Evolutionary conservation across 2,113 vertebrate species (phyloP).

Genomic region (Nesoenas mayeri): DNA sequence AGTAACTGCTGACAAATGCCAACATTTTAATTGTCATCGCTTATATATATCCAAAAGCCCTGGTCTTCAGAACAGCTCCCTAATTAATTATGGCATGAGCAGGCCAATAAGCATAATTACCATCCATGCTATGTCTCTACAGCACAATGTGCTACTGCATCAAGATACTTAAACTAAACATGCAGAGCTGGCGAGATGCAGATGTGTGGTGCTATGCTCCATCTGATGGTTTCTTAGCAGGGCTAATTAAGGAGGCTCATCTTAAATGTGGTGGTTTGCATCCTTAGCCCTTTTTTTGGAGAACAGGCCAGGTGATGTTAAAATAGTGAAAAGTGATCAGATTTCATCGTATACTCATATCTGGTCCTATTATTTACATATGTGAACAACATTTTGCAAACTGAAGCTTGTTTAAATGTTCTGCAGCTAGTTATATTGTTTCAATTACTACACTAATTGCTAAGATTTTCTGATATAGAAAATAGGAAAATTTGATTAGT

Average conservation of each 20-base stretch:
- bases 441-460: not conserved
- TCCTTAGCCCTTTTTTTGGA: not conserved
- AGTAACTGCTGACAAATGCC: constrained; percentile 2
- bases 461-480: not conserved
- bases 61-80: not conserved
- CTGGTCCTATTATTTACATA: not conserved
- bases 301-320: not conserved
- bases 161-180: not conserved
- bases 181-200: not conserved
- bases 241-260: not conserved
- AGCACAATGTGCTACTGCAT: not conserved
- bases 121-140: not conserved
- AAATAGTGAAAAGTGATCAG: not conserved
- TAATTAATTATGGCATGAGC: not conserved
- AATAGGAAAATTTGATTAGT: not conserved
- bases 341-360: not conserved
- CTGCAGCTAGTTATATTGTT: not conserved
- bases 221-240: not conserved
- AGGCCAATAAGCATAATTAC: not conserved
- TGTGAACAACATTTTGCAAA: not conserved
- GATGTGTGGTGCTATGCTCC: not conserved
- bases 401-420: not conserved
- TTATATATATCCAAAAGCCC: not conserved
- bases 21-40: not conserved
- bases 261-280: not conserved